These are phyloP conservation scores for Bradysia coprophila DNA, from an alignment of 1,140 invertebrate genomes.

Conservation along the genomic window DNA sequence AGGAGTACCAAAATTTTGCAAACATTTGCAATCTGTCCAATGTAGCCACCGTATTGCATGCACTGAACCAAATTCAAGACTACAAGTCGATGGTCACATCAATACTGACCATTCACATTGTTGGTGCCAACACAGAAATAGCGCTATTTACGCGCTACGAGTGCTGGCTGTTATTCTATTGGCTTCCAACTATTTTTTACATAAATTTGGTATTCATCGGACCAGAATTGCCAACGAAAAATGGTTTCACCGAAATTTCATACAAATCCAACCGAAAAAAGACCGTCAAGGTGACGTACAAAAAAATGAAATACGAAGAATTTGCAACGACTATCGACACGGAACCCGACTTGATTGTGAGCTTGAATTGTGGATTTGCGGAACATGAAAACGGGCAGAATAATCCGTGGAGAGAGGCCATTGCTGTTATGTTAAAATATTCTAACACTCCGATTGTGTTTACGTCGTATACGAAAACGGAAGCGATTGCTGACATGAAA, in stretches of 20 bases:
- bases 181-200: constrained; percentile 4
- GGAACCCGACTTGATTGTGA: constrained; percentile 14
- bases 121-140: constrained; percentile 6
- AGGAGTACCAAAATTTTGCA: not conserved
- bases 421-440: constrained; percentile 9
- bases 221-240: not conserved
- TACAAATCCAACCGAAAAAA: no score
- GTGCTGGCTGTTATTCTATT: constrained; percentile 12
- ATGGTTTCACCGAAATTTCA: not conserved
- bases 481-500: constrained; percentile 7
- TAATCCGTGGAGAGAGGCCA: constrained; percentile 15
- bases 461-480: constrained; percentile 16
- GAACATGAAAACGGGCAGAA: constrained; percentile 9
- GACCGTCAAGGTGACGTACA: not conserved
- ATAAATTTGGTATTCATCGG: not conserved
- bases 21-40: not conserved
- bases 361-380: constrained; percentile 20
- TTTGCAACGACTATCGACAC: not conserved
- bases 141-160: constrained; percentile 6
- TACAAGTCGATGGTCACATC: no score
- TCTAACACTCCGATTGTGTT: constrained; percentile 12
- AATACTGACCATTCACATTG: constrained; percentile 9
- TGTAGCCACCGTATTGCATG: not conserved
- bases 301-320: not conserved
- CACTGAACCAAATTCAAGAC: constrained; percentile 1